Base-by-base conservation (phyloP, 2,113 vertebrate genomes). In the Takifugu flavidus region DNA sequence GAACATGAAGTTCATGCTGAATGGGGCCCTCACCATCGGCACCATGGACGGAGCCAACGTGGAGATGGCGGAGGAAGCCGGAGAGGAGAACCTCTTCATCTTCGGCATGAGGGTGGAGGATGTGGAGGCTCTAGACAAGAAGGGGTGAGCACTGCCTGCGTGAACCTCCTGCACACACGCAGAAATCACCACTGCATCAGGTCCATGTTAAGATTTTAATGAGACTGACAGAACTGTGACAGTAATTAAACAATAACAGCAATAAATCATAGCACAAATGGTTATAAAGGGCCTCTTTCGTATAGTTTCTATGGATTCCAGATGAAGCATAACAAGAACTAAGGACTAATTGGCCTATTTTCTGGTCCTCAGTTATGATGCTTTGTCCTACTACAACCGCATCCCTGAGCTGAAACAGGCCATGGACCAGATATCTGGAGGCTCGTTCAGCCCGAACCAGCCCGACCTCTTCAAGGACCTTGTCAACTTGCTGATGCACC, bases 1-100 rank as follows among this genome's bases (percentile, higher is more conserved):
- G 44, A 96, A 96, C 91, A 96, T 96, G 95, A 96, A 96, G 79
- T 96, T 96, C 83, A 96, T 96, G 95, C 86, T 96, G 75, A 96
- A 95, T 1, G 95, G 95, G 0, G 93, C 95, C 0, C 93, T 96
- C 72, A 96, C 95, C 64, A 95, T 96, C 0, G 95, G 95, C 57
- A 96, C 95, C 79, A 96, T 96, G 95, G 94, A 96, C 0, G 95
- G 95, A 0, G 95, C 95, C 79, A 96, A 96, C 0, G 95, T 96
- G 72, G 94, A 96, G 77, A 96, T 96, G 95, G 94, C 94, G 0
- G 95, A 96, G 75, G 95, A 96, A 75, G 94, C 94, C 0, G 93
- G 94, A 20, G 89, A 94, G 68, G 88, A 92, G 20, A 95, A 96
- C 80, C 77, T 96, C 71, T 96, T 96, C 79, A 96, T 96, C 83